These are phyloP conservation scores for Salvelinus fontinalis DNA, from an alignment of 2,113 vertebrate genomes.

Conservation along the genomic window DNA sequence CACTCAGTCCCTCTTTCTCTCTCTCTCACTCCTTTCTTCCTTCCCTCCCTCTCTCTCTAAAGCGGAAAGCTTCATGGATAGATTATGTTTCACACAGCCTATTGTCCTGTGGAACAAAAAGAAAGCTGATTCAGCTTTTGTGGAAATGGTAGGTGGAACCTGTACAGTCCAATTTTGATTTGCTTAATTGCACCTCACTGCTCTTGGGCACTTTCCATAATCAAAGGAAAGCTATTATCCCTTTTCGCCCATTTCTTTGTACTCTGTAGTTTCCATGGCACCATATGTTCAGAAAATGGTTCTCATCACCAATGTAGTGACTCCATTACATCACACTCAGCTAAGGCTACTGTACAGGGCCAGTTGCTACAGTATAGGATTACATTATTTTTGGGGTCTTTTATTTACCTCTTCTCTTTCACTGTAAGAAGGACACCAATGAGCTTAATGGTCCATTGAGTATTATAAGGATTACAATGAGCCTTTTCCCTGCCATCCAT, in stretches of 20 bases:
- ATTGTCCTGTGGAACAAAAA: conserved; percentile 8
- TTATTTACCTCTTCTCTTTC: conserved; percentile 63
- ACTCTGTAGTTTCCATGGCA: conserved; percentile 33
- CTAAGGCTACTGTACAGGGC: conserved; percentile 38
- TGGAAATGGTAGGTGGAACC: conserved; percentile 18
- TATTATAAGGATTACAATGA: conserved; percentile 70
- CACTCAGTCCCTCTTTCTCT: not conserved
- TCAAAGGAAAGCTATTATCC: conserved; percentile 38
- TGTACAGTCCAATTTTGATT: conserved; percentile 30
- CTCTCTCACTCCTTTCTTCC: not conserved
- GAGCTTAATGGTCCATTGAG: conserved; percentile 65
- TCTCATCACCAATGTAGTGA: conserved; percentile 32
- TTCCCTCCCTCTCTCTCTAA: not conserved
- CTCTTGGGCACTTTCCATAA: conserved; percentile 24
- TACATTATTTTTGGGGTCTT: conserved; percentile 67
- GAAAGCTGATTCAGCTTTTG: conserved; percentile 22
- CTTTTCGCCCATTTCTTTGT: conserved; percentile 19
- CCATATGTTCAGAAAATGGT: conserved; percentile 22
- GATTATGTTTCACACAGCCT: not conserved
- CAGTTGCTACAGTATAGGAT: conserved; percentile 51
- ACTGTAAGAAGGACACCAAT: conserved; percentile 55
- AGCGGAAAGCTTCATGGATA: not conserved
- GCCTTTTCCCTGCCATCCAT: conserved; percentile 52
- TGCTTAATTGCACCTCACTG: conserved; percentile 10
- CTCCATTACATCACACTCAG: conserved; percentile 42